Evolutionary conservation across 92 coral and sea anemone genomes (phyloP).

Genomic region (Actinostola sp.): DNA sequence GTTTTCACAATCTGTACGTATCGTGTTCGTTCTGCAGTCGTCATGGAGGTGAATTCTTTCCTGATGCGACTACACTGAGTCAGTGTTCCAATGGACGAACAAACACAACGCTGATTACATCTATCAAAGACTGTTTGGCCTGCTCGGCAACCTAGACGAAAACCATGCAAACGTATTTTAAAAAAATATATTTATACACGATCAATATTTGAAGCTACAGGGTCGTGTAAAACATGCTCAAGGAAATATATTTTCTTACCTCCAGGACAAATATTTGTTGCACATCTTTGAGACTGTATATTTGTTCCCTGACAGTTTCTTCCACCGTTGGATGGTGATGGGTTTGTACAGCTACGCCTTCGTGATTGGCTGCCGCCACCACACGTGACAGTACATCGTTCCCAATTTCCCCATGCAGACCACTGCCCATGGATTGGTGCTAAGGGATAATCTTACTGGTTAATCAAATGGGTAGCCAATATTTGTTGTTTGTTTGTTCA

Average conservation of each 20-base stretch:
- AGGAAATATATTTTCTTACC: neutral
- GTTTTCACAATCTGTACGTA: constrained; percentile 42
- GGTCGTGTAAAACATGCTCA: too few species aligned
- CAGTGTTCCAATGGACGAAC: constrained; percentile 28
- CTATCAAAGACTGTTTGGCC: constrained; percentile 44
- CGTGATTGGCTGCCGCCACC: constrained; percentile 28
- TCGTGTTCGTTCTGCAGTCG: constrained; percentile 32
- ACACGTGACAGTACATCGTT: constrained; percentile 27
- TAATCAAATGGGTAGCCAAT: too few species aligned
- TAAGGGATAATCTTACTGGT: too few species aligned
- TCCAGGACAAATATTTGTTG: constrained; percentile 7
- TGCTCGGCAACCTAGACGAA: constrained; percentile 12
- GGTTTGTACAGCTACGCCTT: constrained; percentile 18
- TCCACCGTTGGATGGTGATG: constrained; percentile 46
- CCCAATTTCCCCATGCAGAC: constrained; percentile 18
- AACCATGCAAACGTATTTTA: too few species aligned
- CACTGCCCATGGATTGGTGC: constrained; percentile 23
- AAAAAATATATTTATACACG: too few species aligned
- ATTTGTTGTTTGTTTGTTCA: too few species aligned
- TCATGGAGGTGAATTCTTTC: constrained; percentile 62
- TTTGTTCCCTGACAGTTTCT: constrained; percentile 2
- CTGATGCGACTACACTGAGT: constrained; percentile 55
- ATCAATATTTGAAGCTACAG: too few species aligned
- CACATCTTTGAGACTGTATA: constrained; percentile 2
- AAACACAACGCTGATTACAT: constrained; percentile 80